Conservation (phyloP, 2,797 vertebrate genomes). For the Selene dorsalis region DNA sequence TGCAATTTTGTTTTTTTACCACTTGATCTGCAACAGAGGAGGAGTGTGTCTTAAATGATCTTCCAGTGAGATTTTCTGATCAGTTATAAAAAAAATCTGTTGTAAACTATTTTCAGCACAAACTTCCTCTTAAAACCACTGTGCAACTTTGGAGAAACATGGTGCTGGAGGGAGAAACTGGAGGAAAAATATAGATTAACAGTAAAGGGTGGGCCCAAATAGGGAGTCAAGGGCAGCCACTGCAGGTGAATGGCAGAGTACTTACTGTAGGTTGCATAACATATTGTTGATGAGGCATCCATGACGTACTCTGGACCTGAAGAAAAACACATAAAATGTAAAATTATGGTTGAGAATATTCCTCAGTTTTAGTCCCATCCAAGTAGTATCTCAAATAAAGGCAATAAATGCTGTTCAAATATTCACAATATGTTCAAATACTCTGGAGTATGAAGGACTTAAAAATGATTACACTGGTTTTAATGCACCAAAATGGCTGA, state of each 20-base stretch:
- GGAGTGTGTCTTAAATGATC: slow-evolving; percentile 42
- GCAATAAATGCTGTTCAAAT: slow-evolving; percentile 48
- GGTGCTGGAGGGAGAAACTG: slow-evolving; percentile 19
- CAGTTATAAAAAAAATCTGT: slow-evolving; percentile 33
- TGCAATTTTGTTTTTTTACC: slow-evolving; percentile 40
- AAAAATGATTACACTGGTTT: slow-evolving; percentile 43
- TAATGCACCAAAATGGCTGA: slow-evolving; percentile 56
- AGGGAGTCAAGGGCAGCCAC: slow-evolving; percentile 14
- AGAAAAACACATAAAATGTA: slow-evolving; percentile 83
- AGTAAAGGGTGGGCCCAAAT: not conserved
- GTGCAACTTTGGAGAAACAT: slow-evolving; percentile 1
- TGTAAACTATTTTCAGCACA: slow-evolving; percentile 49
- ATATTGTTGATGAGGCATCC: slow-evolving; percentile 99
- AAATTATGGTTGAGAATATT: slow-evolving; percentile 40
- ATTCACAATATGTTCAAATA: slow-evolving; percentile 57
- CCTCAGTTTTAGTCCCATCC: slow-evolving; percentile 11
- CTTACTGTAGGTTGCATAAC: slow-evolving; percentile 99
- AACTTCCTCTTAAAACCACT: slow-evolving; percentile 26
- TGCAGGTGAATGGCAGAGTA: slow-evolving; percentile 66
- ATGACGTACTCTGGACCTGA: slow-evolving; percentile 99
- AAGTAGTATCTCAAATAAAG: slow-evolving; percentile 33
- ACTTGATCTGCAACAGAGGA: slow-evolving; percentile 36
- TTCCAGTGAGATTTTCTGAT: slow-evolving; percentile 53
- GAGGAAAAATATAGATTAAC: slow-evolving; percentile 6
- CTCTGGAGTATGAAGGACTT: slow-evolving; percentile 33